phyloP scores from a whole-genome alignment of 2,797 vertebrate genomes.

The Melanotaenia maccullochi region DNA sequence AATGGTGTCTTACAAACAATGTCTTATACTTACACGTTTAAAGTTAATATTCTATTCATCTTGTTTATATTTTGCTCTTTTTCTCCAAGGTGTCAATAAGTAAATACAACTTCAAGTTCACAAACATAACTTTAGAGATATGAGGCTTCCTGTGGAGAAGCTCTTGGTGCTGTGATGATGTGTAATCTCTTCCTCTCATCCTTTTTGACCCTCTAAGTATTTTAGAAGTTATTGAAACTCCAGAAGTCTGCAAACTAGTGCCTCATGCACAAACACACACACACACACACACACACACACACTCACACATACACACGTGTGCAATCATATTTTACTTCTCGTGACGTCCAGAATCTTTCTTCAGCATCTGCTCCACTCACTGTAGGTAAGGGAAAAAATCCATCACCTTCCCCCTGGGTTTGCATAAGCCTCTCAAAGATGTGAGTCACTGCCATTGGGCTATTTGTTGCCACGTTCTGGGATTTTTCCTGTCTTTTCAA shows the following conservation, averaged over 20 bases:
- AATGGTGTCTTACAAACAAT: neutral
- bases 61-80: constrained; percentile 11
- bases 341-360: constrained; percentile 84
- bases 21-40: neutral
- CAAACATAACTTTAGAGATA: constrained; percentile 42
- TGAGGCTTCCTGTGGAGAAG: constrained; percentile 45
- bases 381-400: constrained; percentile 86
- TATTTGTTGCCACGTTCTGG: constrained; percentile 84
- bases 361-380: constrained; percentile 86
- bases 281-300: constrained; percentile 49
- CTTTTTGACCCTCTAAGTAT: constrained; percentile 68
- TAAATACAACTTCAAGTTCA: constrained; percentile 19
- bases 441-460: constrained; percentile 80
- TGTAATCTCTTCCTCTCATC: constrained; percentile 59
- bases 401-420: constrained; percentile 87
- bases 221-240: constrained; percentile 78
- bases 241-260: constrained; percentile 70
- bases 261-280: constrained; percentile 47
- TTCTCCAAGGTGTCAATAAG: constrained; percentile 33
- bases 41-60: neutral
- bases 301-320: constrained; percentile 39
- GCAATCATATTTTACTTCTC: constrained; percentile 83
- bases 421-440: constrained; percentile 86
- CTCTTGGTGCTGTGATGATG: constrained; percentile 32
- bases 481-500: constrained; percentile 81